A percentile compares a stretch with the other conserved stretches of the same genome.
Evolutionary conservation across 1,140 invertebrate genomes (phyloP).

Genomic region (Bombyx mandarina): DNA sequence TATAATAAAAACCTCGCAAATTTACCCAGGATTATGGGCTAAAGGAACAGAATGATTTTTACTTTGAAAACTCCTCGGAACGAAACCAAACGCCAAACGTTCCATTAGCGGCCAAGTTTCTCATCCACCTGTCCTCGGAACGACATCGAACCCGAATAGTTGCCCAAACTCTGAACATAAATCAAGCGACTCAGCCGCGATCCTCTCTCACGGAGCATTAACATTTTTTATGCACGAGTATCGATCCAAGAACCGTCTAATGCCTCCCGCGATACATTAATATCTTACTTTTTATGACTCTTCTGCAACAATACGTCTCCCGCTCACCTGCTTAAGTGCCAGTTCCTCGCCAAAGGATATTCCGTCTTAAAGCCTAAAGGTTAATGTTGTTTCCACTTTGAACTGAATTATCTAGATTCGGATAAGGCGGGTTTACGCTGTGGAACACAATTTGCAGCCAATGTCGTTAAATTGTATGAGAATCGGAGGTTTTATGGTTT

Average conservation of each 20-base stretch:
- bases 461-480: neutral
- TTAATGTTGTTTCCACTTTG: constrained; percentile 12
- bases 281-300: constrained; percentile 72
- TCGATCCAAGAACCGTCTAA: constrained; percentile 66
- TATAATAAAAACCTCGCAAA: no score
- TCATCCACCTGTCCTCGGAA: constrained; percentile 44
- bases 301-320: constrained; percentile 60
- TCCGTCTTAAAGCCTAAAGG: constrained; percentile 5
- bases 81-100: neutral
- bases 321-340: constrained; percentile 23
- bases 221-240: constrained; percentile 71
- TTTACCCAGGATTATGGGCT: neutral
- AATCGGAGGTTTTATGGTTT: no score
- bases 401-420: neutral
- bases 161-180: constrained; percentile 53
- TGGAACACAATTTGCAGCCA: neutral
- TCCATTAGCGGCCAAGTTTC: constrained; percentile 14
- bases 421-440: neutral
- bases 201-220: constrained; percentile 58
- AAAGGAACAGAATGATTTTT: neutral
- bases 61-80: constrained; percentile 1
- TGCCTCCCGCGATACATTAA: constrained; percentile 71
- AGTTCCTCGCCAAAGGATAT: neutral
- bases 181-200: constrained; percentile 46
- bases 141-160: constrained; percentile 46